Percentiles rank a stretch among this genome's conserved stretches.
These are phyloP conservation scores for Lycaon pictus DNA, from an alignment of 2,113 vertebrate genomes.

Conservation along the genomic window DNA sequence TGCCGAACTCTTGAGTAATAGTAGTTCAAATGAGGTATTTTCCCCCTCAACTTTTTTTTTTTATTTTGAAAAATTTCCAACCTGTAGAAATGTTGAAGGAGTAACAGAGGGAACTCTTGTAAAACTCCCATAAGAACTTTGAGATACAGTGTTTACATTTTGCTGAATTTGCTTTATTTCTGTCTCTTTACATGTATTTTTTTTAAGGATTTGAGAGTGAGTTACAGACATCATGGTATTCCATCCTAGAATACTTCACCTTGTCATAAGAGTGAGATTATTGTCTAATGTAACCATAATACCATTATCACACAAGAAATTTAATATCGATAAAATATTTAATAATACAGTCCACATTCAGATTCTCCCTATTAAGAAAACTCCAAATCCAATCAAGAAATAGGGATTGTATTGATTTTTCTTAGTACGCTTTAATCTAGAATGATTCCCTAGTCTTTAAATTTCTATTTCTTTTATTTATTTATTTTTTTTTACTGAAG, in stretches of 20 bases:
- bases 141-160: background rate
- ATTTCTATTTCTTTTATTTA: background rate
- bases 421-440: slow-evolving; percentile 7
- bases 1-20: background rate
- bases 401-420: slow-evolving; percentile 8
- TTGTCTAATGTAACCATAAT: background rate
- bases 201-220: background rate
- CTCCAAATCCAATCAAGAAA: background rate
- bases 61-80: slow-evolving; percentile 23
- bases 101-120: slow-evolving; percentile 12
- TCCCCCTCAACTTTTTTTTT: background rate
- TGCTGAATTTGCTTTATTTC: background rate
- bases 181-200: background rate
- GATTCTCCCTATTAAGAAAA: background rate
- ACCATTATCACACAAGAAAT: background rate
- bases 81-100: background rate
- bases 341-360: background rate
- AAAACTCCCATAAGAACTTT: background rate
- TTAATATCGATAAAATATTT: slow-evolving; percentile 23
- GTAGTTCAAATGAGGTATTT: background rate
- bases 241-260: background rate
- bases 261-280: slow-evolving; percentile 20
- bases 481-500: background rate
- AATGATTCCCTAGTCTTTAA: background rate
- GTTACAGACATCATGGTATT: background rate